These are phyloP conservation scores for Drosophila kuntzei DNA, from an alignment of 2,888 invertebrate species.

Conservation along the genomic window DNA sequence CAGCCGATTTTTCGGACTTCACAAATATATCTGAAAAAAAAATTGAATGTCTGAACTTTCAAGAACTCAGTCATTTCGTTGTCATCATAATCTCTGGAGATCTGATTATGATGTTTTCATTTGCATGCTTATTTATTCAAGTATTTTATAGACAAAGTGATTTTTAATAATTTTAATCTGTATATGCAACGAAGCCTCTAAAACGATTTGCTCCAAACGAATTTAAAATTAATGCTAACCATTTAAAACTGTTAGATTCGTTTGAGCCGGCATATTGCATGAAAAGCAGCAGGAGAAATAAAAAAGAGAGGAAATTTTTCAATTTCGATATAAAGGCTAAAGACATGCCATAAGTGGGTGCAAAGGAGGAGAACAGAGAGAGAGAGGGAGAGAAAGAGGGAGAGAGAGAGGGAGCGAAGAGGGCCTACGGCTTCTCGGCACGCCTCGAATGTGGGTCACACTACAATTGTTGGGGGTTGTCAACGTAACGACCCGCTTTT, in stretches of 20 bases:
- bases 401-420: constrained; percentile 1
- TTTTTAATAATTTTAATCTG: background rate
- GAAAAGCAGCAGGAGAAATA: background rate
- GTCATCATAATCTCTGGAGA: background rate
- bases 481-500: constrained; percentile 79
- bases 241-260: constrained; percentile 5
- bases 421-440: constrained; percentile 54
- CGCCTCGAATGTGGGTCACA: constrained; percentile 77
- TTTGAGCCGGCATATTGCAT: constrained; percentile 43
- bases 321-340: constrained; percentile 75
- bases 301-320: constrained; percentile 41
- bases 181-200: background rate
- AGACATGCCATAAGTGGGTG: constrained; percentile 59
- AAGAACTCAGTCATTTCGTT: too few relatives aligned
- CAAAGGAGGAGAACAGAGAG: constrained; percentile 1
- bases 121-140: background rate
- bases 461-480: constrained; percentile 71
- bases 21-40: too few relatives aligned
- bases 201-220: background rate
- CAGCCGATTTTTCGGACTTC: too few relatives aligned
- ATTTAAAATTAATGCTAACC: constrained; percentile 27
- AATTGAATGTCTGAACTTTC: too few relatives aligned
- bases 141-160: background rate
- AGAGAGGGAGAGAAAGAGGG: constrained; percentile 10
- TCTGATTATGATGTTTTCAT: background rate